phyloP scores from a whole-genome alignment of 2,797 vertebrate genomes.

The Coranthus polyacanthus region DNA sequence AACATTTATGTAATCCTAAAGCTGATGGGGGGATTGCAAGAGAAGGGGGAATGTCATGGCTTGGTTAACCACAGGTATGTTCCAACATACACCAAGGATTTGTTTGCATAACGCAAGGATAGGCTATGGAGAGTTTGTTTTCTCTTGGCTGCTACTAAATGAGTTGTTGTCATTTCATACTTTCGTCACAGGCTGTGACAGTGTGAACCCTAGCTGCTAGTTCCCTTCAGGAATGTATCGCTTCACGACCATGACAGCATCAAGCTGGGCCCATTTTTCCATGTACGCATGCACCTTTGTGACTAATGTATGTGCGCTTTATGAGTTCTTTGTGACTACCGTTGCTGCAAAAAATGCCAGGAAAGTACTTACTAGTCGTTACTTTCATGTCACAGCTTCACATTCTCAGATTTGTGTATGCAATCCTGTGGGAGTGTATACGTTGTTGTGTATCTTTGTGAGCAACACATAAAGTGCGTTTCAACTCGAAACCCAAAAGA shows the following conservation, averaged over 20 bases:
- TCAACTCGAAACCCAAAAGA: too few species aligned
- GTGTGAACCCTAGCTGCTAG: constrained; percentile 19
- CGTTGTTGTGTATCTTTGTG: constrained; percentile 1
- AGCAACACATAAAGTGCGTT: too few species aligned
- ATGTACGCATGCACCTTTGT: constrained; percentile 22
- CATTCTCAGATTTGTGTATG: background rate
- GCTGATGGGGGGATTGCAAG: constrained; percentile 31
- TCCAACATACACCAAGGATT: constrained; percentile 65
- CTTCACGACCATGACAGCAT: constrained; percentile 55
- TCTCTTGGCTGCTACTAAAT: constrained; percentile 63
- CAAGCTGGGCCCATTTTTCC: constrained; percentile 25
- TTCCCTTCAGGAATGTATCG: constrained; percentile 49
- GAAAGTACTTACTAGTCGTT: background rate
- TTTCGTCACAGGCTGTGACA: constrained; percentile 52
- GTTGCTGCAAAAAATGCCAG: background rate
- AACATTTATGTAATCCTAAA: constrained; percentile 74
- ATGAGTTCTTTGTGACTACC: constrained; percentile 11
- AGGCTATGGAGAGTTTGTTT: constrained; percentile 64
- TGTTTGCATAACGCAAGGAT: constrained; percentile 69
- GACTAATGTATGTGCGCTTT: constrained; percentile 16
- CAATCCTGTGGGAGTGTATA: background rate
- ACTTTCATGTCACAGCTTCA: constrained; percentile 15
- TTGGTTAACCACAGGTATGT: constrained; percentile 80
- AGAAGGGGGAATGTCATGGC: constrained; percentile 55
- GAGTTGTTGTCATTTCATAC: constrained; percentile 66